These are phyloP conservation scores for Cryptus armator DNA, from an alignment of 2,888 invertebrate species.

Conservation along the genomic window DNA sequence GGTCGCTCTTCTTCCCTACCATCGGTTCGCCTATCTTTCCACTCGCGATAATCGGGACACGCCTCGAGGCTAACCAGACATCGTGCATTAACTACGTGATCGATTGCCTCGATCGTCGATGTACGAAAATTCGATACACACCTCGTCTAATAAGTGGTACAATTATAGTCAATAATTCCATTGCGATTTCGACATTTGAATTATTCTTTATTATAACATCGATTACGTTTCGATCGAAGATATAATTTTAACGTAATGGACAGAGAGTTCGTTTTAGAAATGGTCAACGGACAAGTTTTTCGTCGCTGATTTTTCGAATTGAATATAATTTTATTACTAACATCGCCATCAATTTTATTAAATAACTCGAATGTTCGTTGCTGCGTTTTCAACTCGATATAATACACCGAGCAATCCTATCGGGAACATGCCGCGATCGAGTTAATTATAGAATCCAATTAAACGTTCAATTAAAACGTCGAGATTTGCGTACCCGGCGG, in stretches of 20 bases:
- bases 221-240: no score
- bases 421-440: slow-evolving; percentile 30
- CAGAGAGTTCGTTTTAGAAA: no score
- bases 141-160: slow-evolving; percentile 21
- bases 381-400: slow-evolving; percentile 24
- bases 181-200: background rate
- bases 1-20: slow-evolving; percentile 11
- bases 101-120: slow-evolving; percentile 51
- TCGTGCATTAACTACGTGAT: slow-evolving; percentile 60
- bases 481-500: slow-evolving; percentile 36
- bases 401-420: slow-evolving; percentile 25
- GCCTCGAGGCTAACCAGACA: slow-evolving; percentile 61
- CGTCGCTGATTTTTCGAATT: no score
- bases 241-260: no score
- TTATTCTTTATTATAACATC: background rate
- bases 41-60: slow-evolving; percentile 51
- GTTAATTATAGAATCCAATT: slow-evolving; percentile 69
- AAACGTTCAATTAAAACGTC: slow-evolving; percentile 65
- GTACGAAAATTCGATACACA: slow-evolving; percentile 43
- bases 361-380: slow-evolving; percentile 28
- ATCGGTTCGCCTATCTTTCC: background rate
- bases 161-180: background rate
- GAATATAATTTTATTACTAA: background rate
- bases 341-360: background rate
- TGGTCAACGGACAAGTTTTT: no score